A percentile compares a stretch with the other conserved stretches of the same genome.
phyloP scores from a whole-genome alignment of 2,888 invertebrate genomes.

The Gnatocerus cornutus region DNA sequence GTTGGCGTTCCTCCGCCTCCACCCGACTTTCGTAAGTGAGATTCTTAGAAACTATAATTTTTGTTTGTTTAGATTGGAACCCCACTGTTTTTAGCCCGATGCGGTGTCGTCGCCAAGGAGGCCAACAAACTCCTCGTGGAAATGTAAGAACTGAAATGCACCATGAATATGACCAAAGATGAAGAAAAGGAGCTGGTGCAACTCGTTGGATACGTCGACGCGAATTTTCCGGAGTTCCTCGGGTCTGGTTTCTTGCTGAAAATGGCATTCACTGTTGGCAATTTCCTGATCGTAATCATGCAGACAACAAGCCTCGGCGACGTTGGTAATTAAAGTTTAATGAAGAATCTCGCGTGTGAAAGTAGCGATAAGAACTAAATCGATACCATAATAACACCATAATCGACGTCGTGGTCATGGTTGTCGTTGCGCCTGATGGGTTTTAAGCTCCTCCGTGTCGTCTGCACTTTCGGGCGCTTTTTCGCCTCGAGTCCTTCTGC shows the following conservation, averaged over 20 bases:
- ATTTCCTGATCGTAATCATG: no score
- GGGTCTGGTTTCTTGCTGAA: neutral
- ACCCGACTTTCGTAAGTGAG: slow-evolving; percentile 9
- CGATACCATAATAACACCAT: no score
- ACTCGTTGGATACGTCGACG: slow-evolving; percentile 13
- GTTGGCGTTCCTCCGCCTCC: neutral
- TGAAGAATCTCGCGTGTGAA: no score
- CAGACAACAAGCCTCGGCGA: no score
- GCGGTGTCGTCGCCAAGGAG: slow-evolving; percentile 3
- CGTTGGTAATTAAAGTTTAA: no score
- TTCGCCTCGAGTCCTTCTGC: neutral
- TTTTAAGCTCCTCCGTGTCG: slow-evolving; percentile 1
- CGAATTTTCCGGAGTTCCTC: neutral
- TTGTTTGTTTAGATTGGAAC: slow-evolving; percentile 8
- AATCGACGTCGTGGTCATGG: no score
- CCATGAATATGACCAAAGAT: neutral
- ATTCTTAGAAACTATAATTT: neutral
- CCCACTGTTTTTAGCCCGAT: neutral
- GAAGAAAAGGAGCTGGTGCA: slow-evolving; percentile 11
- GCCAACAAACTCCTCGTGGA: neutral
- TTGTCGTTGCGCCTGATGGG: neutral
- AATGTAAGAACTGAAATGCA: neutral
- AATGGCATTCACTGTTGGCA: slow-evolving; percentile 4
- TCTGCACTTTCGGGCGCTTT: slow-evolving; percentile 1
- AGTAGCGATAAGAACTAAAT: no score